Evolutionary conservation across 2,888 invertebrate genomes (phyloP).

Genomic region (Drosophila meridiana): DNA sequence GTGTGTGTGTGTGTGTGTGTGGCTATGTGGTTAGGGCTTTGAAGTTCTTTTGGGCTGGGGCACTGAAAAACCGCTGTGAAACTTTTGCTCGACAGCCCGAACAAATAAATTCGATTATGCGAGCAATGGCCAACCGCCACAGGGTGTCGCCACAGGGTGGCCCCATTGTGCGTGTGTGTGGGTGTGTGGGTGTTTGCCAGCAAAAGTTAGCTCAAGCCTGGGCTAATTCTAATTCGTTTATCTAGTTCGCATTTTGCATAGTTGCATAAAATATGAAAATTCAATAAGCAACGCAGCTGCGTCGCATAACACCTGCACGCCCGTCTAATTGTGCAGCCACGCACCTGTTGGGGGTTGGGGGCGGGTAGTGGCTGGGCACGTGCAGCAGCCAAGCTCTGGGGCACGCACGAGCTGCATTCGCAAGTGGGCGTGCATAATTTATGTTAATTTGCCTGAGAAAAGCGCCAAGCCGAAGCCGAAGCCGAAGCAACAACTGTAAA

Average conservation of each 20-base stretch:
- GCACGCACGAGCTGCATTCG: slow-evolving; percentile 77
- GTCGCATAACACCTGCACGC: slow-evolving; percentile 36
- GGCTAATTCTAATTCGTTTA: slow-evolving; percentile 76
- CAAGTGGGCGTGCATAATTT: slow-evolving; percentile 81
- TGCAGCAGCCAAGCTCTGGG: slow-evolving; percentile 5
- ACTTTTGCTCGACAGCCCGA: slow-evolving; percentile 58
- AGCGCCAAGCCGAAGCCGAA: slow-evolving; percentile 27
- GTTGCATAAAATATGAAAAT: slow-evolving; percentile 76
- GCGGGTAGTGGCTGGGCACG: slow-evolving; percentile 11
- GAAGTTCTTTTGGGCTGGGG: slow-evolving; percentile 15
- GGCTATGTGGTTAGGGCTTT: slow-evolving; percentile 63
- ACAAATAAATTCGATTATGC: slow-evolving; percentile 77
- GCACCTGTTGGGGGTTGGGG: slow-evolving; percentile 47
- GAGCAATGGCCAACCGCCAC: slow-evolving; percentile 38
- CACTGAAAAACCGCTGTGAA: slow-evolving; percentile 67
- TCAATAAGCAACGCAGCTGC: slow-evolving; percentile 67
- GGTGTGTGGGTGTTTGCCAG: slow-evolving; percentile 14
- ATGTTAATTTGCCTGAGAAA: slow-evolving; percentile 78
- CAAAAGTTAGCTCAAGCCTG: slow-evolving; percentile 12
- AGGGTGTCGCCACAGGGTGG: slow-evolving; percentile 49
- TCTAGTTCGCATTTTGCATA: slow-evolving; percentile 71
- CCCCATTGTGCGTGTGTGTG: background rate
- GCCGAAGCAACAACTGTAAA: slow-evolving; percentile 42
- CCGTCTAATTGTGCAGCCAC: slow-evolving; percentile 75
- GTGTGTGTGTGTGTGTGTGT: slow-evolving; percentile 30